phyloP scores from a whole-genome alignment of 2,888 invertebrate species.

The Rotaria socialis region DNA sequence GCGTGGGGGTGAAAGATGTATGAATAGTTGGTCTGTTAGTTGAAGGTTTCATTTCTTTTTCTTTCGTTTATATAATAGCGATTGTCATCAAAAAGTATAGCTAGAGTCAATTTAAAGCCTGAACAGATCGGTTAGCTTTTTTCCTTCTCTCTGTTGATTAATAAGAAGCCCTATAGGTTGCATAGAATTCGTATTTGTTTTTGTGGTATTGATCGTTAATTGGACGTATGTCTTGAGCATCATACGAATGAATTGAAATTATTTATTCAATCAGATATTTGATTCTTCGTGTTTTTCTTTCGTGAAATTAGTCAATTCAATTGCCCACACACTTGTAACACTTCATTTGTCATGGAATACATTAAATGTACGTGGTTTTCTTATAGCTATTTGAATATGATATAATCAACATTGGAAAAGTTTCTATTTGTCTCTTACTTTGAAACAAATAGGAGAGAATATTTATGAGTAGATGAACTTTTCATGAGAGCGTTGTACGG shows the following conservation, averaged over 20 bases:
- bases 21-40: slow-evolving; percentile 7
- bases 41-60: slow-evolving; percentile 9
- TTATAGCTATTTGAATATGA: too few species aligned
- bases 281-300: background rate
- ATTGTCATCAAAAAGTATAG: background rate
- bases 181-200: background rate
- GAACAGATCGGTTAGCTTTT: background rate
- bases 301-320: background rate
- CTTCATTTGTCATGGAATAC: background rate
- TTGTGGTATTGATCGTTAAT: background rate
- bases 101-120: background rate
- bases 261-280: background rate
- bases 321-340: background rate
- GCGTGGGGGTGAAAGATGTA: background rate
- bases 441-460: too few species aligned
- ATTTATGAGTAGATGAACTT: too few species aligned
- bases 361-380: background rate
- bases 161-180: background rate
- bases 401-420: too few species aligned
- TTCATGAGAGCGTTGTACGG: too few species aligned
- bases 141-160: background rate
- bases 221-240: background rate
- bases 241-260: background rate
- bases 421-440: too few species aligned
- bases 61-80: background rate